These are phyloP conservation scores for Hypotaenidia okinawae DNA, from an alignment of 2,797 vertebrate genomes.

Conservation along the genomic window DNA sequence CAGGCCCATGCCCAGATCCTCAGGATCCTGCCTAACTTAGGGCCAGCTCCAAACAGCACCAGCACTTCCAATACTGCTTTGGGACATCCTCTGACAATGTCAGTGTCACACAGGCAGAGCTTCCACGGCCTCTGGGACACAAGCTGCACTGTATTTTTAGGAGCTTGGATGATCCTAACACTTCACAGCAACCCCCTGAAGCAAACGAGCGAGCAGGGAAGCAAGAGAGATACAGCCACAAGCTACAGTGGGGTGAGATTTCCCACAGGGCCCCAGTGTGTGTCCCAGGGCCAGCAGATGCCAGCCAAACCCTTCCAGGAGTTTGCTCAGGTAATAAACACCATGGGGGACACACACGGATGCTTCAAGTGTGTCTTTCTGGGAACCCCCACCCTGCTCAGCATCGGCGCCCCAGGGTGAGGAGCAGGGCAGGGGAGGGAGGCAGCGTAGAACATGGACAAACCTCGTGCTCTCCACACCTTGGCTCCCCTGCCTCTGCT, in stretches of 20 bases:
- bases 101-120: neutral
- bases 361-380: neutral
- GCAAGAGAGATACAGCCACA: neutral
- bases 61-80: neutral
- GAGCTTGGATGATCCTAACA: slow-evolving; percentile 20
- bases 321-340: neutral
- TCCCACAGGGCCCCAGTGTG: neutral
- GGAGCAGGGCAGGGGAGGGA: neutral
- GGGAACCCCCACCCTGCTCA: neutral
- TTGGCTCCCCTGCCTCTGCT: neutral
- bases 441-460: neutral
- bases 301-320: neutral
- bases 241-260: neutral
- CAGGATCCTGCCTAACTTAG: neutral
- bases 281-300: neutral
- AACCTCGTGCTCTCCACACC: neutral
- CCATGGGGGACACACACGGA: neutral
- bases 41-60: neutral
- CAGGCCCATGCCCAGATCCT: neutral
- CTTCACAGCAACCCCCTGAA: slow-evolving; percentile 31
- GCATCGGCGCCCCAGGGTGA: neutral
- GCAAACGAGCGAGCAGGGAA: slow-evolving; percentile 26
- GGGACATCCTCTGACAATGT: neutral
- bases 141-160: neutral
- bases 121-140: neutral